Conservation (phyloP, 2,113 vertebrate species). For the Takifugu flavidus region DNA sequence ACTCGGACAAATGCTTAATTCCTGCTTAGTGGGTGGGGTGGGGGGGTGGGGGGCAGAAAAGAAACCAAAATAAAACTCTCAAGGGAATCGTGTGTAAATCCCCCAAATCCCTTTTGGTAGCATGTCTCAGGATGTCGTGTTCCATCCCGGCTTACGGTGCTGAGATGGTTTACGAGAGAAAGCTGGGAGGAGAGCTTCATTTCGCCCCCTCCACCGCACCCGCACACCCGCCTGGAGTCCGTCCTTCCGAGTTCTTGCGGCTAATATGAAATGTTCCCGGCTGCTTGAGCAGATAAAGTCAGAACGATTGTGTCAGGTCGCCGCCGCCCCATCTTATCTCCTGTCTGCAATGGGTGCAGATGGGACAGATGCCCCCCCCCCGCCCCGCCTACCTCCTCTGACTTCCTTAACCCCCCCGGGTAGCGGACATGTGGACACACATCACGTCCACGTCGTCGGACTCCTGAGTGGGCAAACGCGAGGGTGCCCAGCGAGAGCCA, state of each 20-base stretch:
- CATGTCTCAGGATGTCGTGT: constrained; percentile 57
- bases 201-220: constrained; percentile 32
- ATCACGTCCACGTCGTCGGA: constrained; percentile 15
- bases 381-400: constrained; percentile 1
- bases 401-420: constrained; percentile 26
- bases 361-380: neutral
- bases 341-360: constrained; percentile 5
- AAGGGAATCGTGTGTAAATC: constrained; percentile 53
- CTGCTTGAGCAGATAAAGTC: constrained; percentile 24
- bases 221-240: constrained; percentile 18
- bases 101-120: constrained; percentile 58
- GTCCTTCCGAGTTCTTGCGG: constrained; percentile 22
- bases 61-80: constrained; percentile 36
- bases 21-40: constrained; percentile 46
- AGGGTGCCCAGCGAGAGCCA: constrained; percentile 39
- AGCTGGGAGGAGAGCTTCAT: constrained; percentile 43
- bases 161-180: constrained; percentile 23
- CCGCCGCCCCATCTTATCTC: constrained; percentile 21
- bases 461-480: constrained; percentile 39
- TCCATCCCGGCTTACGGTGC: constrained; percentile 49
- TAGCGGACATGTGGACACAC: constrained; percentile 17
- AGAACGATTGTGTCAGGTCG: neutral
- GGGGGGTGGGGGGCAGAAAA: constrained; percentile 25
- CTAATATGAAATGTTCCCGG: constrained; percentile 27
- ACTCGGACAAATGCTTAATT: constrained; percentile 37